Conservation (phyloP, 2,888 invertebrate species). For the Iphiclides podalirius region DNA sequence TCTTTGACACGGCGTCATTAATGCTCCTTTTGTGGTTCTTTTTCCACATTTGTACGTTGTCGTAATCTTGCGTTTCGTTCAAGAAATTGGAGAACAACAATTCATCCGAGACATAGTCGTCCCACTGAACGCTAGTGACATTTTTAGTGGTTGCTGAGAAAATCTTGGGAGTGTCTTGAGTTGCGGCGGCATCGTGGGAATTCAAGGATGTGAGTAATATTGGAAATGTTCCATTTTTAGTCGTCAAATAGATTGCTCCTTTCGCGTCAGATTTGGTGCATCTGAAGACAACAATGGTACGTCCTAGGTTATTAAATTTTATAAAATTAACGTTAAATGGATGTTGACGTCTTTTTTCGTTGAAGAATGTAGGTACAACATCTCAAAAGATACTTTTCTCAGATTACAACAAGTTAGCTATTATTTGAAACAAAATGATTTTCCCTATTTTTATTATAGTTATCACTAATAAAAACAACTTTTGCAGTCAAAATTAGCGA, state of each 20-base stretch:
- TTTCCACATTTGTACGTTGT: slow-evolving; percentile 46
- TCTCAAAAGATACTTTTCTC: too few species aligned
- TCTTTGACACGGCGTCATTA: slow-evolving; percentile 88
- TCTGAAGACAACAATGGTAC: slow-evolving; percentile 43
- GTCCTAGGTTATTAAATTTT: neutral
- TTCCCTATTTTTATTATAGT: too few species aligned
- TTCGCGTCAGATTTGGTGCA: slow-evolving; percentile 55
- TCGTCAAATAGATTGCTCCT: slow-evolving; percentile 75
- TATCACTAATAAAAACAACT: too few species aligned
- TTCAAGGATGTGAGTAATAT: slow-evolving; percentile 67
- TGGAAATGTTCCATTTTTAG: slow-evolving; percentile 76
- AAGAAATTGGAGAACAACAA: slow-evolving; percentile 58
- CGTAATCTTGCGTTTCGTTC: slow-evolving; percentile 54
- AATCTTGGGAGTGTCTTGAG: slow-evolving; percentile 57
- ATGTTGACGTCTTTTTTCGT: neutral
- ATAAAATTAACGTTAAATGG: neutral
- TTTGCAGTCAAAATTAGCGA: too few species aligned
- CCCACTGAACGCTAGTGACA: slow-evolving; percentile 53
- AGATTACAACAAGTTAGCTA: too few species aligned
- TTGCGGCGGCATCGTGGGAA: slow-evolving; percentile 51
- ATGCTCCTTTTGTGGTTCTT: slow-evolving; percentile 72
- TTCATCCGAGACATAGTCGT: slow-evolving; percentile 46
- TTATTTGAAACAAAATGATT: too few species aligned
- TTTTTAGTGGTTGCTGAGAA: slow-evolving; percentile 60
- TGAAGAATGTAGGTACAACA: neutral